Evolutionary conservation across 2,113 vertebrate genomes (phyloP), one percentile per base, ranked within the genome.

Genomic region (Tyrannus savana): DNA sequence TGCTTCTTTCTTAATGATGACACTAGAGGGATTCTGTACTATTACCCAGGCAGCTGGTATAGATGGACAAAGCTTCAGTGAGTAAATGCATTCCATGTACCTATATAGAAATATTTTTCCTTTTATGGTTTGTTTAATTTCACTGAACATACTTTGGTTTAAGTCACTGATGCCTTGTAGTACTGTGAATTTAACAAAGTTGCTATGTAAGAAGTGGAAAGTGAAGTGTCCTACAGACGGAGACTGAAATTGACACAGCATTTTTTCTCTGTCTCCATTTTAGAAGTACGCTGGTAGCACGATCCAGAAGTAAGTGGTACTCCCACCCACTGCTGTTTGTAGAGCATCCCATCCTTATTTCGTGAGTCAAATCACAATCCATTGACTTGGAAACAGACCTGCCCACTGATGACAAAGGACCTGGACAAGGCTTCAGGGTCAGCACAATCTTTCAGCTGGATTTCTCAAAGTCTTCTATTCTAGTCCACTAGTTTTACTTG

Each of bases 241-340:
- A 74, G 71, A 37, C 8, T 50, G 27, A 84, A 87, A 91, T 47
- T 39, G 33, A 19, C 7, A 31, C 7, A 27, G 3, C 0, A 1
- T 28, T 69, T 79, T 68, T 80, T 23, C 8, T 66, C 27, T 60
- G 7, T 79, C 30, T 77, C 6, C 35, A 24, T 7, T 52, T 62
- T 46, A 53, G 19, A 42, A 49, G 1, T 0, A 0, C 37, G 5
- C 28, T 52, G n/a, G 10, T 52, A 68, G 3, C 10, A 37, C 12
- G 19, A 12, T 46, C 10, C 18, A 49, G 15, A 60, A 58, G 12
- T 42, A 52, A 73, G 33, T 53, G 35, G 19, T n/a, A 5, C 8
- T 85, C 17, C 21, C 15, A 67, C 5, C 1, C 6, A 42, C 18
- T 27, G 12, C 5, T 93, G 3, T 59, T 91, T 71, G 19, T 28